These are phyloP conservation scores for Macrobrachium rosenbergii DNA, from an alignment of 1,140 invertebrate genomes.

Conservation along the genomic window DNA sequence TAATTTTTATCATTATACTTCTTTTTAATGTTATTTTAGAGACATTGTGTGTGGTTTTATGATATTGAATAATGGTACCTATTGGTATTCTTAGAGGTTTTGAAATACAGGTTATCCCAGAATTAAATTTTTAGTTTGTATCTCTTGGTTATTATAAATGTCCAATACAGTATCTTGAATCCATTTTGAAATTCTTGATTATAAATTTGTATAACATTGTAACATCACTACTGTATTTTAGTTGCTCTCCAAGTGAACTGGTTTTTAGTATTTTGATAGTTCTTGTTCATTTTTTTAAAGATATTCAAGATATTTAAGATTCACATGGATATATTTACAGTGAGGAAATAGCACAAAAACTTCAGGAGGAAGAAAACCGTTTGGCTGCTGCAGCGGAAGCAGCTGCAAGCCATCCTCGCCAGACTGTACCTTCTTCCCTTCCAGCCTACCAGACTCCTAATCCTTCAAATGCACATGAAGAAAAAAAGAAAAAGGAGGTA, in stretches of 20 bases:
- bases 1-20: no score
- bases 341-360: slow-evolving; percentile 71
- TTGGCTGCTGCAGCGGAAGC: slow-evolving; percentile 56
- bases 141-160: no score
- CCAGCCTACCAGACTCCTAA: slow-evolving; percentile 29
- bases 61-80: no score
- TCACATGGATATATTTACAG: slow-evolving; percentile 66
- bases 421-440: slow-evolving; percentile 29
- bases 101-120: no score
- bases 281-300: not conserved
- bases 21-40: no score
- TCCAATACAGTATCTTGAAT: no score
- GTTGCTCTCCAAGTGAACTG: not conserved
- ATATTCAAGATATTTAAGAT: not conserved
- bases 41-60: no score
- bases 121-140: no score
- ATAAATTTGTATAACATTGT: no score
- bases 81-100: no score
- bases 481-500: slow-evolving; percentile 62
- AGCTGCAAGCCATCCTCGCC: slow-evolving; percentile 26
- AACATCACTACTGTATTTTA: no score
- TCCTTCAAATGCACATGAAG: slow-evolving; percentile 54
- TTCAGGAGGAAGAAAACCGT: slow-evolving; percentile 72
- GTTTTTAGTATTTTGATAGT: not conserved
- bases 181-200: no score